phyloP scores from a whole-genome alignment of 2,113 vertebrate species.

The Patagioenas fasciata region DNA sequence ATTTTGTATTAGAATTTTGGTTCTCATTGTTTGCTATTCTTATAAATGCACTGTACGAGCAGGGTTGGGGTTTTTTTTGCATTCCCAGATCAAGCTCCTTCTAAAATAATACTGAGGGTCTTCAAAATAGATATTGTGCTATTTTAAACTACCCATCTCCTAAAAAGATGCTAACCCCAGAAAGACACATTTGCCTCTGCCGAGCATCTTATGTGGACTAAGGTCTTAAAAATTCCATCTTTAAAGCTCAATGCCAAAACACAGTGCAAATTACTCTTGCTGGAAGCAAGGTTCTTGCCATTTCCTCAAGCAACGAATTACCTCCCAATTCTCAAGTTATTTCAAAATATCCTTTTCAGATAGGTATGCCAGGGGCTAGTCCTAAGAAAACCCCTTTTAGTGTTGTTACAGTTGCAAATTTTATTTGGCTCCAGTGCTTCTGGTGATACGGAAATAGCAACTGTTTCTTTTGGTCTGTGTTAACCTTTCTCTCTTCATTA shows the following conservation, averaged over 20 bases:
- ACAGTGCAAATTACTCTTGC: constrained; percentile 66
- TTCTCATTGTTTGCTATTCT: constrained; percentile 21
- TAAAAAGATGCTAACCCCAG: neutral
- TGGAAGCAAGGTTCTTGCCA: constrained; percentile 66
- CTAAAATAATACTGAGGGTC: neutral
- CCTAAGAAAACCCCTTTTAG: constrained; percentile 50
- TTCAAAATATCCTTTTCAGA: constrained; percentile 63
- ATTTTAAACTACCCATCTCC: neutral
- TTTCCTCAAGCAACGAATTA: constrained; percentile 57
- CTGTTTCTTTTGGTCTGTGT: neutral
- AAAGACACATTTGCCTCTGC: constrained; percentile 38
- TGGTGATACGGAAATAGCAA: constrained; percentile 11
- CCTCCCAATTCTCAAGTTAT: neutral
- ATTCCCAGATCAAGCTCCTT: neutral
- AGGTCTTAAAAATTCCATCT: constrained; percentile 40
- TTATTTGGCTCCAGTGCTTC: constrained; percentile 12
- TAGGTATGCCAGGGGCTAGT: constrained; percentile 61
- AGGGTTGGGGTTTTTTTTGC: neutral
- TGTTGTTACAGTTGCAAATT: constrained; percentile 55
- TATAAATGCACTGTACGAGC: neutral
- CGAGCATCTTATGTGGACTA: neutral
- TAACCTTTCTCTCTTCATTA: constrained; percentile 6
- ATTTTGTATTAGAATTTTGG: constrained; percentile 12
- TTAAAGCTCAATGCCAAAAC: constrained; percentile 62
- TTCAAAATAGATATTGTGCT: neutral